A percentile compares a stretch with the other conserved stretches of the same genome.
These are phyloP conservation scores for Drosophila kurseongensis DNA, from an alignment of 1,140 invertebrate species.

Conservation along the genomic window DNA sequence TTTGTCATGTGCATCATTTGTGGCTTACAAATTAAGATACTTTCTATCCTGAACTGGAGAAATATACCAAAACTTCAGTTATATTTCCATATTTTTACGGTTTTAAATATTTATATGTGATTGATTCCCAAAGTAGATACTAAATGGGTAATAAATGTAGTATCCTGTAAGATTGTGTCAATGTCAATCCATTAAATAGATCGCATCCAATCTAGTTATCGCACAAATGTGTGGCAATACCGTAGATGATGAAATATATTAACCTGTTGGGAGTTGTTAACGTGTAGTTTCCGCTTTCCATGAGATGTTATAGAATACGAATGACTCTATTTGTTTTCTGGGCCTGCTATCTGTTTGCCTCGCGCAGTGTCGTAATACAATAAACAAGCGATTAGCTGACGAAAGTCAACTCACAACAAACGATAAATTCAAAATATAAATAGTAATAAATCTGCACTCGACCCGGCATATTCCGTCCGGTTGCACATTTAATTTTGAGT, in stretches of 20 bases:
- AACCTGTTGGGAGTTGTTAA: slow-evolving; percentile 4
- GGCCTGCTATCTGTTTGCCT: slow-evolving; percentile 13
- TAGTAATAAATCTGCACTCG: slow-evolving; percentile 21
- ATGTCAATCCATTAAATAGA: neutral
- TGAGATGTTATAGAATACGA: slow-evolving; percentile 28
- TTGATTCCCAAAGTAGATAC: neutral
- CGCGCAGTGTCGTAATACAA: slow-evolving; percentile 25
- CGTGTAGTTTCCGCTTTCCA: slow-evolving; percentile 28
- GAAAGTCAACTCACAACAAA: slow-evolving; percentile 28
- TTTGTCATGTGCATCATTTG: slow-evolving; percentile 31
- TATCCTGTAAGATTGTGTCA: neutral
- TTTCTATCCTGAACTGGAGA: too few species aligned
- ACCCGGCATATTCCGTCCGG: neutral
- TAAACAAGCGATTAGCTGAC: slow-evolving; percentile 7
- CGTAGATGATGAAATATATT: slow-evolving; percentile 21
- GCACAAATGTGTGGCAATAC: slow-evolving; percentile 6
- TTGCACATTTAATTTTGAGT: neutral
- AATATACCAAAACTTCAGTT: too few species aligned
- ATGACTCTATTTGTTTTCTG: slow-evolving; percentile 34
- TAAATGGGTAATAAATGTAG: neutral
- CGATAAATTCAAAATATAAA: slow-evolving; percentile 37
- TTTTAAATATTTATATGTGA: neutral
- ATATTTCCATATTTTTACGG: too few species aligned
- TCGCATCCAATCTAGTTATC: slow-evolving; percentile 6
- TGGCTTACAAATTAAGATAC: neutral